Evolutionary conservation across 2,888 invertebrate genomes (phyloP), one percentile per base, ranked within the genome.

Genomic region (Matsumyia berberina): DNA sequence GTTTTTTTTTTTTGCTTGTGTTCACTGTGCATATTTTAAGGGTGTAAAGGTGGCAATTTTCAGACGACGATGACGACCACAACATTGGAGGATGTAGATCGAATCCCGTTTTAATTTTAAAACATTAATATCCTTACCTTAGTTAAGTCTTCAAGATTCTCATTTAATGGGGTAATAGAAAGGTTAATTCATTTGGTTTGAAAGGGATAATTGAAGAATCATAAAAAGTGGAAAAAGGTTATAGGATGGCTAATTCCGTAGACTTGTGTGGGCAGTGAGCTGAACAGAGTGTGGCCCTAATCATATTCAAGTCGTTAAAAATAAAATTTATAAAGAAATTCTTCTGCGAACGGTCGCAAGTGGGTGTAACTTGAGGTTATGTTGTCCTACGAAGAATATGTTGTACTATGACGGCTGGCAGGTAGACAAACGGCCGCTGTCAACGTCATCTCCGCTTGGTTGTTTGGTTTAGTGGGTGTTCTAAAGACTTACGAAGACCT

Each of bases 101-200:
- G 78, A 78, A 70, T 62, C 62, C 70, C 78, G 70, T 78, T 78
- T 78, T 78, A 78, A 78, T 78, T 78, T 70, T 62, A 57, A n/a
- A 70, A 70, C 70, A 70, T 64, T 70, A 70, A 78, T 78, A 78
- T 69, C 78, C 78, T 57, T 57, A 42, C 78, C 69, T 62, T 37
- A 55, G 70, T 78, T 70, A 78, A 62, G 70, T 78, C 78, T 70
- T 78, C 64, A 78, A 78, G 70, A 78, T 78, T 70, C 55, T 19
- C 55, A 64, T 70, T 78, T 70, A 70, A 78, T 55, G 31, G 60
- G 62, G 46, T 78, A 70, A 62, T 60, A 62, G 53, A 70, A 70
- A 62, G 77, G 70, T 60, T 77, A 70, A 78, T 78, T 69, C 62
- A 67, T 77, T 78, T 60, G 58, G 69, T 42, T n/a, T 37, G 46